Percentiles rank a stretch among this genome's conserved stretches.
phyloP scores from a whole-genome alignment of 2,797 vertebrate species.

The Cuniculus paca region DNA sequence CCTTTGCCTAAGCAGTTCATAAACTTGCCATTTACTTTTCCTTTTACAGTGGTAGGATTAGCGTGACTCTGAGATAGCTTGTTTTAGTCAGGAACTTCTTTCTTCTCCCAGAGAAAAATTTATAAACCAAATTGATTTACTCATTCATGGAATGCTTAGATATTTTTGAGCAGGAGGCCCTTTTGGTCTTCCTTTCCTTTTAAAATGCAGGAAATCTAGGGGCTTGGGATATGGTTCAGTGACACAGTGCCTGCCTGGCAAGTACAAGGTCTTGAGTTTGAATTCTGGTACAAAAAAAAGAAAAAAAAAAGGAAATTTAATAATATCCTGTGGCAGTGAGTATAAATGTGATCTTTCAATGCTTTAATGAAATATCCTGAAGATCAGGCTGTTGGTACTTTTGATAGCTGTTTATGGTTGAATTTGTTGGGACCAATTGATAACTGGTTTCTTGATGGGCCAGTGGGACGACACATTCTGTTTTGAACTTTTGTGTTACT shows the following conservation, averaged over 20 bases:
- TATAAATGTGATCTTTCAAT: background rate
- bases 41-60: background rate
- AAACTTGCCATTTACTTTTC: background rate
- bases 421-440: slow-evolving; percentile 15
- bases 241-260: no score
- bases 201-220: background rate
- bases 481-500: slow-evolving; percentile 27
- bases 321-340: background rate
- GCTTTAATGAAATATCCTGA: background rate
- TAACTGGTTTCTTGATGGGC: background rate
- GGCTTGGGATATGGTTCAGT: no score
- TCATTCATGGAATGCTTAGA: background rate
- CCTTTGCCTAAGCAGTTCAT: background rate
- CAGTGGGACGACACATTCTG: background rate
- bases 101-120: background rate
- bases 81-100: background rate
- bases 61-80: slow-evolving; percentile 12
- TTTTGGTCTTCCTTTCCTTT: background rate
- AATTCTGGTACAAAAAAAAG: no score
- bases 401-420: background rate
- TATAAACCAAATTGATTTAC: slow-evolving; percentile 11
- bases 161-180: slow-evolving; percentile 1
- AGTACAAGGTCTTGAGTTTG: no score
- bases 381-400: background rate
- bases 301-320: no score